phyloP scores from a whole-genome alignment of 2,888 invertebrate genomes.

The Phasia obesa region DNA sequence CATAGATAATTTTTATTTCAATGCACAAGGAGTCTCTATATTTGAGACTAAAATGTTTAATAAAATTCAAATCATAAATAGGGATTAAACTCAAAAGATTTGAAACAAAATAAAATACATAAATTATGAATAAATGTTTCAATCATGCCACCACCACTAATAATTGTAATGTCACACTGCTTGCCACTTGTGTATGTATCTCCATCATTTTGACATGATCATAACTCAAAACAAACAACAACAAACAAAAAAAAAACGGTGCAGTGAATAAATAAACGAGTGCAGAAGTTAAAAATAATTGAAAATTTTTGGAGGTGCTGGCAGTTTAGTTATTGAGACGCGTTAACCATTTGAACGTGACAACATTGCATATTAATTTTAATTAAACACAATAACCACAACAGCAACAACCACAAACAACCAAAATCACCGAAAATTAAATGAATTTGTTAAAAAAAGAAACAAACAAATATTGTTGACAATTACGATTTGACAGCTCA shows the following conservation, averaged over 20 bases:
- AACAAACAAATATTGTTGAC: slow-evolving; percentile 56
- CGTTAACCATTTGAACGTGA: slow-evolving; percentile 82
- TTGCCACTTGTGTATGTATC: slow-evolving; percentile 30
- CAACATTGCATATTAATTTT: slow-evolving; percentile 71
- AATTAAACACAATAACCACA: slow-evolving; percentile 25
- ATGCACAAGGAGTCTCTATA: slow-evolving; percentile 13
- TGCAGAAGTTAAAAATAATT: slow-evolving; percentile 74
- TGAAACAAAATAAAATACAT: slow-evolving; percentile 6
- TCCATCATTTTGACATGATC: slow-evolving; percentile 53
- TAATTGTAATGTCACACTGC: not conserved
- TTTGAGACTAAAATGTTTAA: not conserved
- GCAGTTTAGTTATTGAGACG: slow-evolving; percentile 75
- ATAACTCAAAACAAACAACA: slow-evolving; percentile 37
- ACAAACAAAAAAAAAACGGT: slow-evolving; percentile 1
- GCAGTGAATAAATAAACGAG: slow-evolving; percentile 47
- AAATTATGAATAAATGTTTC: slow-evolving; percentile 41
- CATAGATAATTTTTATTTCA: not conserved
- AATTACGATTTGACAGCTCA: slow-evolving; percentile 64
- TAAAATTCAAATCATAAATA: slow-evolving; percentile 35
- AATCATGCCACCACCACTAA: slow-evolving; percentile 19
- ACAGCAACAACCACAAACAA: slow-evolving; percentile 3
- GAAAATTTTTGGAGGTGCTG: slow-evolving; percentile 78
- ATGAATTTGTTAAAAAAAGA: slow-evolving; percentile 53
- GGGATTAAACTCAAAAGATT: slow-evolving; percentile 24
- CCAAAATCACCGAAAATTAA: slow-evolving; percentile 41